A percentile compares a stretch with the other conserved stretches of the same genome.
Evolutionary conservation across 2,888 invertebrate species (phyloP).

Genomic region (Pollenia amentaria): DNA sequence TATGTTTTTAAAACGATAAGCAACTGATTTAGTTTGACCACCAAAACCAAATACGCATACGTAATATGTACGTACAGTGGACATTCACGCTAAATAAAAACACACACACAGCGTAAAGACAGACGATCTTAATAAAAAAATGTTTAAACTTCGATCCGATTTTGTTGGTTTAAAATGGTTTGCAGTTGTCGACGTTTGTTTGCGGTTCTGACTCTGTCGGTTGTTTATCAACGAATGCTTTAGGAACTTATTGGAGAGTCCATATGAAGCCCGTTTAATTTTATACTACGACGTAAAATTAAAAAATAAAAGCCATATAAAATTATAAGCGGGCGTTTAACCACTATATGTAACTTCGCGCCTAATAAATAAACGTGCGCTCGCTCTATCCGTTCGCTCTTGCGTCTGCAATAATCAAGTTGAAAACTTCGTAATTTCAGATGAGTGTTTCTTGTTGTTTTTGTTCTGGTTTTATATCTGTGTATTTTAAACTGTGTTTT

Average conservation of each 20-base stretch:
- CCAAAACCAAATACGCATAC: constrained; percentile 18
- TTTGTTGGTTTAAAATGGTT: constrained; percentile 29
- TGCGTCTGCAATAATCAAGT: constrained; percentile 38
- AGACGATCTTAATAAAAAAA: constrained; percentile 27
- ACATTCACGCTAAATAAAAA: neutral
- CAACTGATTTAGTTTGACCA: constrained; percentile 25
- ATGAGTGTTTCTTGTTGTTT: constrained; percentile 29
- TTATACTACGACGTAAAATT: constrained; percentile 44
- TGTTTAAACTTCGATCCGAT: constrained; percentile 54
- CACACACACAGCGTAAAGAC: neutral
- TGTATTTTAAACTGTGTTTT: constrained; percentile 27
- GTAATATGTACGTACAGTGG: constrained; percentile 9
- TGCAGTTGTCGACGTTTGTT: constrained; percentile 41
- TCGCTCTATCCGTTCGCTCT: constrained; percentile 34
- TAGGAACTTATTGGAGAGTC: constrained; percentile 64
- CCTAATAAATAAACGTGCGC: constrained; percentile 68
- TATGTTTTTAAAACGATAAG: constrained; percentile 49
- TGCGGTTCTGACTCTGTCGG: constrained; percentile 69
- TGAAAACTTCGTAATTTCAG: constrained; percentile 55
- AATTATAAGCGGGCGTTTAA: constrained; percentile 64
- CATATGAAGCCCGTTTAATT: constrained; percentile 57
- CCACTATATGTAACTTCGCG: constrained; percentile 71
- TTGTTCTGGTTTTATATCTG: constrained; percentile 26
- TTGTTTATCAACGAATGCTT: constrained; percentile 74
- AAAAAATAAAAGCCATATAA: constrained; percentile 19